These are phyloP conservation scores for Trematomus loennbergii DNA, from an alignment of 2,113 vertebrate species.

Conservation along the genomic window DNA sequence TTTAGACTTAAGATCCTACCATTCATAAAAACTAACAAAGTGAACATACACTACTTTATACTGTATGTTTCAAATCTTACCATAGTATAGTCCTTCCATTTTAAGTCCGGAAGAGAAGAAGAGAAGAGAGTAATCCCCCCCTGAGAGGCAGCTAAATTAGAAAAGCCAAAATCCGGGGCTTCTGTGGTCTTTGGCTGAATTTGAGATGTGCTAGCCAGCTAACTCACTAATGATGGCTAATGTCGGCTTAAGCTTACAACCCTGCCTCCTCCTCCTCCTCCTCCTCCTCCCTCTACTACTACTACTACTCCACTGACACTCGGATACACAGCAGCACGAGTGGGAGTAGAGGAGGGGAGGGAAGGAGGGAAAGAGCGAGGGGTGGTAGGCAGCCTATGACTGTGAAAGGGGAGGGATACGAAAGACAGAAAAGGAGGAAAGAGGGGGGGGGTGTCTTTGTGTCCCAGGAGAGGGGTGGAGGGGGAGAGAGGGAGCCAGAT, in stretches of 20 bases:
- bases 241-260: slow-evolving; percentile 56
- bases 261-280: slow-evolving; percentile 48
- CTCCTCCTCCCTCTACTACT: slow-evolving; percentile 51
- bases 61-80: slow-evolving; percentile 55
- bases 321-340: slow-evolving; percentile 51
- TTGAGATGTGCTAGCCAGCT: slow-evolving; percentile 39
- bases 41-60: neutral
- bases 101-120: slow-evolving; percentile 40
- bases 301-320: slow-evolving; percentile 46
- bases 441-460: slow-evolving; percentile 72
- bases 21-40: neutral
- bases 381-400: slow-evolving; percentile 34
- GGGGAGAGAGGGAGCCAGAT: slow-evolving; percentile 52
- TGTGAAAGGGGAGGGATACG: slow-evolving; percentile 45
- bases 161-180: slow-evolving; percentile 60
- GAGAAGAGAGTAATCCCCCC: slow-evolving; percentile 24
- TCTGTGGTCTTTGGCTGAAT: slow-evolving; percentile 39
- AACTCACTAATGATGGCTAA: slow-evolving; percentile 60
- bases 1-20: neutral
- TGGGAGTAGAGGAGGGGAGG: slow-evolving; percentile 40
- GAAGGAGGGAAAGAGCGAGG: slow-evolving; percentile 19
- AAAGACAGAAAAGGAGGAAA: slow-evolving; percentile 41
- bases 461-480: slow-evolving; percentile 65
- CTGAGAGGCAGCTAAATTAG: slow-evolving; percentile 36
- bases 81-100: slow-evolving; percentile 80